Percentiles rank a stretch among this genome's conserved stretches.
These are phyloP conservation scores for Pagetopsis macropterus DNA, from an alignment of 2,797 vertebrate species.

Conservation along the genomic window DNA sequence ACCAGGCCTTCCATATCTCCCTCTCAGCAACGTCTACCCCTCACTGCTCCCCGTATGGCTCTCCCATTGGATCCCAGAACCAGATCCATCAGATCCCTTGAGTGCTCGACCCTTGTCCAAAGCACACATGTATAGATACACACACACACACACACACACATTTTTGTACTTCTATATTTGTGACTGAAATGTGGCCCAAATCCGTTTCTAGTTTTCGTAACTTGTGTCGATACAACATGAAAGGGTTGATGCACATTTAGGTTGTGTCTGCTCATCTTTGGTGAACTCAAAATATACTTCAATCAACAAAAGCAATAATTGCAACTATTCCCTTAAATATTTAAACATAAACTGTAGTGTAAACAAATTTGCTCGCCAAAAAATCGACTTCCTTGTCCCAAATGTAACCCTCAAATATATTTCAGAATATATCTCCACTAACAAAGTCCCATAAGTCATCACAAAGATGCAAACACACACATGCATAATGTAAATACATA, in stretches of 20 bases:
- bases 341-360: background rate
- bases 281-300: background rate
- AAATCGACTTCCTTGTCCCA: background rate
- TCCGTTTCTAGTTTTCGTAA: background rate
- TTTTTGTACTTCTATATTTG: constrained; percentile 38
- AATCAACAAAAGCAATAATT: background rate
- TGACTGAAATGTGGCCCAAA: constrained; percentile 1
- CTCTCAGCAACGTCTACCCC: background rate
- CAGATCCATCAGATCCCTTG: constrained; percentile 1
- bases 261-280: background rate
- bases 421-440: background rate
- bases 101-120: constrained; percentile 28
- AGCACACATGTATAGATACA: constrained; percentile 17
- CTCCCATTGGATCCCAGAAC: constrained; percentile 34
- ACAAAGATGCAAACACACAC: constrained; percentile 19
- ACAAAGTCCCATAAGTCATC: background rate
- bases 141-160: constrained; percentile 1
- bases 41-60: constrained; percentile 13
- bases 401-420: background rate
- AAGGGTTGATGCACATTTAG: background rate
- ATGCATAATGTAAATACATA: background rate
- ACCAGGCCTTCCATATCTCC: fast-evolving
- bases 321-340: background rate
- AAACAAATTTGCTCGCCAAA: no score
- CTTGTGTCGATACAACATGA: background rate